Evolutionary conservation across 2,797 vertebrate genomes (phyloP), one percentile per base, ranked within the genome.

Genomic region (Podarcis lilfordi): DNA sequence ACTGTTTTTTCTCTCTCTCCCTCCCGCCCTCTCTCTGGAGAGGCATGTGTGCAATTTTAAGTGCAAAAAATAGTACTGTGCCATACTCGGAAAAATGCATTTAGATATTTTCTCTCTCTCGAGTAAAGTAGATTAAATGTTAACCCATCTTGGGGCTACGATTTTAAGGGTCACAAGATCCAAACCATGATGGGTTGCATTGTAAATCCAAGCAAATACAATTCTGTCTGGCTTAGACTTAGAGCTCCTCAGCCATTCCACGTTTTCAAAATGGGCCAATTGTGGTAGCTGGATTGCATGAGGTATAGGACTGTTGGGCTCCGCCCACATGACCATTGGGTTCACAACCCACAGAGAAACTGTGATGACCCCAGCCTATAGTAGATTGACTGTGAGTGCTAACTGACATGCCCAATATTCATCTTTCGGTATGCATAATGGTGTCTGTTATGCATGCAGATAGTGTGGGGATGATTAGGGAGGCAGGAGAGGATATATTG

Each of bases 1-100:
- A 91, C 19, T n/a, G 13, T 94, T 88, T 84, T 55, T 15, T 15
- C 50, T 4, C 50, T 50, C 50, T 4, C 50, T 50, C 3, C 13
- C 11, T 15, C 50, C 45, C 45, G 13, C 15, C 35, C 32, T 32
- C 89, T 32, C 89, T 89, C 25, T 71, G 29, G 3, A 85, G 32
- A 89, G 91, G 37, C 87, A 87, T 76, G 86, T 92, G 68, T 94
- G 87, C 88, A 91, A 90, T 91, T 86, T 79, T 89, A 0, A 64
- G 59, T 76, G 93, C 21, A 91, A 88, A 93, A 35, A 1, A 81
- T 86, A 75, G 7, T 74, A 89, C 25, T 75, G 2, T 85, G 69
- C 88, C 90, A 45, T 80, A 88, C 81, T 94, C 80, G 90, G 83
- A 80, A 82, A 93, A 89, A 82, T 64, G 55, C 80, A 85, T 94